phyloP scores from a whole-genome alignment of 2,113 vertebrate species.

The Elephas maximus region DNA sequence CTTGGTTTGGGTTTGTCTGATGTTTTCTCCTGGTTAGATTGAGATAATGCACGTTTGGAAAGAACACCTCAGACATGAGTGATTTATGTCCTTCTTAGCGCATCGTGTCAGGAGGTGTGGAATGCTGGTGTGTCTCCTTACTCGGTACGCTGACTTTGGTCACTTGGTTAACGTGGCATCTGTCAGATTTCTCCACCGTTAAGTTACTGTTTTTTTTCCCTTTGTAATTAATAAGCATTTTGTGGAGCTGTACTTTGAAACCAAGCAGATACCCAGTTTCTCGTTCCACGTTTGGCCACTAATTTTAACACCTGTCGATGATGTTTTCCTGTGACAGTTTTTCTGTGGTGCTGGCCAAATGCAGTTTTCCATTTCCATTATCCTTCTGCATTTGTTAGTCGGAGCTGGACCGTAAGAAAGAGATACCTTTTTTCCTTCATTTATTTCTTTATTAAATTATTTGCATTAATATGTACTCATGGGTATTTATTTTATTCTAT shows the following conservation, averaged over 20 bases:
- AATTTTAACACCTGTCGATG: neutral
- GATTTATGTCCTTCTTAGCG: neutral
- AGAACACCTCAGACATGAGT: neutral
- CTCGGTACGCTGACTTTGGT: neutral
- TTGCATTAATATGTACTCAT: neutral
- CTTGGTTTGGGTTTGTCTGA: neutral
- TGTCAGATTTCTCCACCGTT: neutral
- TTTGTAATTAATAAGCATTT: neutral
- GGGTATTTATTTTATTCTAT: neutral
- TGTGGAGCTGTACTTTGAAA: neutral
- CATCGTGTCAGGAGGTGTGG: neutral
- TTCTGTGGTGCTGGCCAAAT: neutral
- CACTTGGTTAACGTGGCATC: neutral
- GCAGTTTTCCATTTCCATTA: too few species aligned
- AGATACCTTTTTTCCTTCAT: neutral
- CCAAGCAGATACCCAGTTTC: neutral
- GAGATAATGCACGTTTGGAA: neutral
- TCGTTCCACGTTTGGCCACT: neutral
- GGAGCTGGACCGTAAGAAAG: neutral
- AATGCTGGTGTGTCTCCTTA: neutral
- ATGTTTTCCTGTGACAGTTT: neutral
- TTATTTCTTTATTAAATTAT: neutral
- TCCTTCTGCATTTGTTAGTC: too few species aligned
- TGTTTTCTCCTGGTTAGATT: neutral
- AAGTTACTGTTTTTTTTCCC: neutral